Percentiles rank a stretch among this genome's conserved stretches.
Conservation (phyloP, 2,113 vertebrate genomes). For the Phrynocephalus versicolor region DNA sequence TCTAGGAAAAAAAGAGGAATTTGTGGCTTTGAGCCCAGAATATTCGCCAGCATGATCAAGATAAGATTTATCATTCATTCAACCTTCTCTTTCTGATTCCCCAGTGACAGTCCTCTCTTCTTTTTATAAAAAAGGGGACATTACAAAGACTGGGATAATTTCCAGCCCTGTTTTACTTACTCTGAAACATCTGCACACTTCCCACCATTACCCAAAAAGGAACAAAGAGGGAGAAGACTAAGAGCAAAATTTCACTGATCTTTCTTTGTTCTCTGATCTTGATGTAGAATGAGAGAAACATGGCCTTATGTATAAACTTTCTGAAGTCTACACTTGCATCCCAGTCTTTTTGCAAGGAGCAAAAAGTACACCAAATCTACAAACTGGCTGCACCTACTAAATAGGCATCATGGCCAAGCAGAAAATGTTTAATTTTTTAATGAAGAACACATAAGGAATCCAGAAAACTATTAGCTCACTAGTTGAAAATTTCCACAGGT, state of each 20-base stretch:
- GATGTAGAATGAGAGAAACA: neutral
- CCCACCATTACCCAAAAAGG: neutral
- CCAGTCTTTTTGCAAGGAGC: neutral
- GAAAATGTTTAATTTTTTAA: neutral
- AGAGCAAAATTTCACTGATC: neutral
- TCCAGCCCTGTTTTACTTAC: neutral
- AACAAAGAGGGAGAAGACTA: neutral
- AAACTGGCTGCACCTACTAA: neutral
- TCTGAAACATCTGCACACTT: neutral
- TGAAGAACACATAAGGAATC: neutral
- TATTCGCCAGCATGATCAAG: neutral
- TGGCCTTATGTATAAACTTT: neutral
- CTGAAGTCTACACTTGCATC: neutral
- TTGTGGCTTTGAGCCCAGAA: neutral
- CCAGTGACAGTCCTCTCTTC: constrained; percentile 22
- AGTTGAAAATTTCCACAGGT: neutral
- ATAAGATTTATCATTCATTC: constrained; percentile 26
- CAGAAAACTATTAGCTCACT: neutral
- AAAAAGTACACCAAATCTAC: neutral
- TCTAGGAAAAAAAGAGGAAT: neutral
- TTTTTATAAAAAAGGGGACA: neutral
- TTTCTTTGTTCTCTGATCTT: neutral
- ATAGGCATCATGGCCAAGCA: neutral
- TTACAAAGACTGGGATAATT: constrained; percentile 15
- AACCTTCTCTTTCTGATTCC: constrained; percentile 13